Conservation (phyloP, 2,113 vertebrate species). For the Tor tambroides region DNA sequence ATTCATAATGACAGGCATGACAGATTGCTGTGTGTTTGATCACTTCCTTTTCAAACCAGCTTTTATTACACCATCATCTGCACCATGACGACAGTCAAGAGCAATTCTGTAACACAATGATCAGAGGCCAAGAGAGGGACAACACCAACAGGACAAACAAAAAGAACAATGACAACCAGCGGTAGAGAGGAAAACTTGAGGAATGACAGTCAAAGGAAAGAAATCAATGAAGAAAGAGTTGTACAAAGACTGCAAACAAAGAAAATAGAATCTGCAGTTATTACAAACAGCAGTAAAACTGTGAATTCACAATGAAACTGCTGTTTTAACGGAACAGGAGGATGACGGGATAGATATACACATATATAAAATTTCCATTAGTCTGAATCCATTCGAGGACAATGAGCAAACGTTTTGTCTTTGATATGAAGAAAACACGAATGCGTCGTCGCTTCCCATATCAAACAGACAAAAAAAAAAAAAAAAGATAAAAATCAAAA, state of each 20-base stretch:
- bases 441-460: not conserved
- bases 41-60: slow-evolving; percentile 43
- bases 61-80: slow-evolving; percentile 62
- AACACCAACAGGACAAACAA: not conserved
- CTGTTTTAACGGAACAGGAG: not conserved
- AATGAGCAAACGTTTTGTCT: not conserved
- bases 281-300: not conserved
- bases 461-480: not conserved
- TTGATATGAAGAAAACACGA: not conserved
- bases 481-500: not conserved
- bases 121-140: slow-evolving; percentile 6
- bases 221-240: slow-evolving; percentile 32
- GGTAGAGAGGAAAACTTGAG: slow-evolving; percentile 4
- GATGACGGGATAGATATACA: not conserved
- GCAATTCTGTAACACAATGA: slow-evolving; percentile 42
- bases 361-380: slow-evolving; percentile 30
- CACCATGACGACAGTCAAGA: slow-evolving; percentile 29
- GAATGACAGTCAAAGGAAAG: slow-evolving; percentile 27
- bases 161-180: not conserved
- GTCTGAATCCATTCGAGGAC: not conserved
- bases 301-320: not conserved
- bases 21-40: not conserved
- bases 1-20: not conserved
- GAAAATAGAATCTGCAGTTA: not conserved
- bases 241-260: slow-evolving; percentile 25